A percentile compares a stretch with the other conserved stretches of the same genome.
phyloP scores from a whole-genome alignment of 35 echinoderm and acorn worm genomes.

The Apostichopus parvimensis region DNA sequence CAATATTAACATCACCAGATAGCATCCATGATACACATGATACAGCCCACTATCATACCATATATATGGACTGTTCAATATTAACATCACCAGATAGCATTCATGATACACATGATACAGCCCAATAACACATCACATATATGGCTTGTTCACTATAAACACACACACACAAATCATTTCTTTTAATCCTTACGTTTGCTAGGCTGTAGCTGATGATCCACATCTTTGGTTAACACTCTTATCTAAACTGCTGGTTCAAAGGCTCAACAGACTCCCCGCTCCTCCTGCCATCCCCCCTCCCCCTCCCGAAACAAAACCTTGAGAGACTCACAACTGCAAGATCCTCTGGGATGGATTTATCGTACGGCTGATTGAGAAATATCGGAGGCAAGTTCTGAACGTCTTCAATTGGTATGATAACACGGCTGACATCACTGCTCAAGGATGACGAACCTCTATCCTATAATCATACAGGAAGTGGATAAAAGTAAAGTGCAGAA shows the following conservation, averaged over 20 bases:
- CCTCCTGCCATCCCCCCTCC: too few relatives aligned
- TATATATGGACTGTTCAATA: too few relatives aligned
- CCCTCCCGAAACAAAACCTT: not conserved
- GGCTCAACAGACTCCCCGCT: not conserved
- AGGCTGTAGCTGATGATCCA: not conserved
- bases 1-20: too few relatives aligned
- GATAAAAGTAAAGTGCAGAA: not conserved
- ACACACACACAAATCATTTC: too few relatives aligned
- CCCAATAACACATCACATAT: too few relatives aligned
- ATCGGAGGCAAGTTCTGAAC: constrained; percentile 22
- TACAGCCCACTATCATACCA: too few relatives aligned
- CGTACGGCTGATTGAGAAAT: constrained; percentile 50
- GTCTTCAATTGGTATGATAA: constrained; percentile 47
- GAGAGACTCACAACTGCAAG: not conserved
- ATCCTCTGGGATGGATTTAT: constrained; percentile 25
- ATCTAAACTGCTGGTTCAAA: not conserved
- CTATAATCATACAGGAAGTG: not conserved
- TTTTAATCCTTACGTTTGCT: too few relatives aligned
- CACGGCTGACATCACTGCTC: not conserved
- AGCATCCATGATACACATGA: too few relatives aligned
- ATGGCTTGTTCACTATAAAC: too few relatives aligned
- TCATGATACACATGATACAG: too few relatives aligned
- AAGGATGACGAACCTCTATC: constrained; percentile 1
- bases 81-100: too few relatives aligned
- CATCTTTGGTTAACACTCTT: not conserved